phyloP scores from a whole-genome alignment of 2,888 invertebrate genomes.

The Agrochola lota region DNA sequence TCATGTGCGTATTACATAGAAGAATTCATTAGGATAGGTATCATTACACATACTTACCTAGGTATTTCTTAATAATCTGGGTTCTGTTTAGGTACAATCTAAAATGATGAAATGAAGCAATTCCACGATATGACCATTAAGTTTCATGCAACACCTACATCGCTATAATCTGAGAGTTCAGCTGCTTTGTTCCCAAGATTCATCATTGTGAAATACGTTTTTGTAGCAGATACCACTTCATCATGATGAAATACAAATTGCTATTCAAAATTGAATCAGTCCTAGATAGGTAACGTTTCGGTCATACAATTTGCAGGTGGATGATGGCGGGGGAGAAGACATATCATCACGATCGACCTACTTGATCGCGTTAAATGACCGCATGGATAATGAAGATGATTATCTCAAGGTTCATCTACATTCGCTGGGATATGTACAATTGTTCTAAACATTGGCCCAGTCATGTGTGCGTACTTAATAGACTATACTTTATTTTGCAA shows the following conservation, averaged over 20 bases:
- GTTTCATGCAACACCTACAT: slow-evolving; percentile 52
- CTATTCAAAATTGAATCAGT: slow-evolving; percentile 60
- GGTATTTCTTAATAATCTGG: slow-evolving; percentile 37
- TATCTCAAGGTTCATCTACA: slow-evolving; percentile 65
- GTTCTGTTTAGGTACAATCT: slow-evolving; percentile 29
- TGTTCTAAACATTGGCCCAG: slow-evolving; percentile 48
- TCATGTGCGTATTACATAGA: slow-evolving; percentile 10
- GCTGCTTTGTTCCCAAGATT: slow-evolving; percentile 55
- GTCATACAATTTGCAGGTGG: slow-evolving; percentile 44
- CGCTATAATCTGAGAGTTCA: slow-evolving; percentile 47
- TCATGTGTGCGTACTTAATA: slow-evolving; percentile 34
- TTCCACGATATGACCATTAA: slow-evolving; percentile 52
- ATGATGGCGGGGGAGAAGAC: slow-evolving; percentile 72
- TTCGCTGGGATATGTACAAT: slow-evolving; percentile 53
- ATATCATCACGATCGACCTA: slow-evolving; percentile 79
- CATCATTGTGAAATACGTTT: slow-evolving; percentile 57
- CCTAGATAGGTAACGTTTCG: slow-evolving; percentile 27
- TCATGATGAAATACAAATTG: slow-evolving; percentile 60
- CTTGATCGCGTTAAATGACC: slow-evolving; percentile 72
- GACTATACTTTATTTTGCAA: slow-evolving; percentile 33
- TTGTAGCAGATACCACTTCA: slow-evolving; percentile 35
- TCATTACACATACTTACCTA: slow-evolving; percentile 32
- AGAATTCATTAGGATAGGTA: slow-evolving; percentile 29
- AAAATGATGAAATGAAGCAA: slow-evolving; percentile 51
- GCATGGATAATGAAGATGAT: slow-evolving; percentile 60